Evolutionary conservation across 2,888 invertebrate species (phyloP).

Genomic region (Diarsia rubi): DNA sequence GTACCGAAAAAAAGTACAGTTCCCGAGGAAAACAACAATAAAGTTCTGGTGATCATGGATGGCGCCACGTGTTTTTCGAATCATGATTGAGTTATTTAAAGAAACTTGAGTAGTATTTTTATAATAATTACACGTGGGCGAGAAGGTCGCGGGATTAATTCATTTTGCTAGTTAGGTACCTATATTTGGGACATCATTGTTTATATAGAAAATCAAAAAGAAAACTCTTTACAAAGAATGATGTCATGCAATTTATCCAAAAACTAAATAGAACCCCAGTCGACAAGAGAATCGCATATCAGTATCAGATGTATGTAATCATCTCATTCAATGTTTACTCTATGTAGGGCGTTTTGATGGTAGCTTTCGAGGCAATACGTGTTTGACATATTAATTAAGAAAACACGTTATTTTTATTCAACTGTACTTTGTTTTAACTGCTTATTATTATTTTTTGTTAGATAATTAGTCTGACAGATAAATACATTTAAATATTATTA

Average conservation of each 20-base stretch:
- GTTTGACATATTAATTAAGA: constrained; percentile 44
- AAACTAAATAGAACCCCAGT: constrained; percentile 49
- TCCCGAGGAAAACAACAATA: too few species aligned
- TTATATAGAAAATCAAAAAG: not conserved
- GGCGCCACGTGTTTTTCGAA: too few species aligned
- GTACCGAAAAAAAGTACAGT: too few species aligned
- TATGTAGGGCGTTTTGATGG: constrained; percentile 53
- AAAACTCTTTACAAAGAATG: constrained; percentile 11
- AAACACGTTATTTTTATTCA: constrained; percentile 6
- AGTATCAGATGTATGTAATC: constrained; percentile 36
- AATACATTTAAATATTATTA: too few species aligned
- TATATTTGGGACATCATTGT: not conserved
- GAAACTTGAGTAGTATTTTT: too few species aligned
- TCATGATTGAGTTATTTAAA: too few species aligned
- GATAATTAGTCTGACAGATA: not conserved
- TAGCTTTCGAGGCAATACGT: constrained; percentile 45
- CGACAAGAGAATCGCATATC: constrained; percentile 43
- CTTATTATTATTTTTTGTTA: not conserved
- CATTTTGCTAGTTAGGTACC: too few species aligned
- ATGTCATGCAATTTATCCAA: constrained; percentile 20
- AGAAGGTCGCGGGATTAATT: too few species aligned
- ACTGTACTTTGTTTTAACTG: not conserved
- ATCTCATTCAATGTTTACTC: constrained; percentile 58
- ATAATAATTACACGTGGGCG: too few species aligned
- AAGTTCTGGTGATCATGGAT: too few species aligned